Evolutionary conservation across 2,888 invertebrate genomes (phyloP).

Genomic region (Lasioglossum zephyrum): DNA sequence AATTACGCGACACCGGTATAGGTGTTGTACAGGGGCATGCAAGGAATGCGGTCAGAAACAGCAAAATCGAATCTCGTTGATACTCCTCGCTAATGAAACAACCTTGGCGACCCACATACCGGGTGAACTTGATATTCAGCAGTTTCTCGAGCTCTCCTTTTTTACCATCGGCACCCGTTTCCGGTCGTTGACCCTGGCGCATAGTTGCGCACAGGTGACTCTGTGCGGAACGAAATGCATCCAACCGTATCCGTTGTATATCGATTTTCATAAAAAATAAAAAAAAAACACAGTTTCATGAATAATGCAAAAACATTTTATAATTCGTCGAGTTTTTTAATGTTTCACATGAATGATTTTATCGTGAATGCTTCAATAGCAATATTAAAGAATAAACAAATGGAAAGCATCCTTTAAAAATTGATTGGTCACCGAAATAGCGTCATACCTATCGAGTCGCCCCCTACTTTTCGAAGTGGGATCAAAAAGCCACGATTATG

Average conservation of each 20-base stretch:
- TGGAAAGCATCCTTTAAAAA: too few relatives aligned
- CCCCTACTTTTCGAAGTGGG: background rate
- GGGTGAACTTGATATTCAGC: conserved; percentile 23
- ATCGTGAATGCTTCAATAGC: too few relatives aligned
- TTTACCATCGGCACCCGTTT: background rate
- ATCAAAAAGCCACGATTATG: background rate
- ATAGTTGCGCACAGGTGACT: background rate
- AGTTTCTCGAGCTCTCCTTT: background rate
- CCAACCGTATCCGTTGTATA: background rate
- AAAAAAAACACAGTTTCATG: background rate
- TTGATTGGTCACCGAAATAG: too few relatives aligned
- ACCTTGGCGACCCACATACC: conserved; percentile 21
- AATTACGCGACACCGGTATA: background rate
- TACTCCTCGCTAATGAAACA: conserved; percentile 27
- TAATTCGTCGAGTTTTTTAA: too few relatives aligned
- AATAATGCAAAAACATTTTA: background rate
- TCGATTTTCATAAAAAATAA: background rate
- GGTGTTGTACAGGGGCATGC: background rate
- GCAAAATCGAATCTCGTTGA: conserved; percentile 23
- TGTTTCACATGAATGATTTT: too few relatives aligned
- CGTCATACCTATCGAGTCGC: background rate
- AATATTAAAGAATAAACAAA: background rate
- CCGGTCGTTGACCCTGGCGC: background rate
- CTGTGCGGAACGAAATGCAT: background rate
- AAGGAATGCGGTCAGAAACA: conserved; percentile 36